These are phyloP conservation scores for Oreochromis tanganicae DNA, from an alignment of 2,113 vertebrate species.

Conservation along the genomic window DNA sequence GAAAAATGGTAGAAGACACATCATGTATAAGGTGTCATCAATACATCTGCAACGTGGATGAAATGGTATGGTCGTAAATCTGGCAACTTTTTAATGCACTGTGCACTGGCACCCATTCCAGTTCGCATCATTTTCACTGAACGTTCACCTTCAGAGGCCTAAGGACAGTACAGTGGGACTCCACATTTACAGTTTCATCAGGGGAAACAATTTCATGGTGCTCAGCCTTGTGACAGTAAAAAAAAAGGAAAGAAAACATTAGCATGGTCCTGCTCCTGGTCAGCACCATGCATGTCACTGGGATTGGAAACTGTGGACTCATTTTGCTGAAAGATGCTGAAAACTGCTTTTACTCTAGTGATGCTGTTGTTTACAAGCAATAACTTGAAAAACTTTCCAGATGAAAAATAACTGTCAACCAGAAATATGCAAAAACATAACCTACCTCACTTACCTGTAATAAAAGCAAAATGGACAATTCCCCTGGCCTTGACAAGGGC, in stretches of 20 bases:
- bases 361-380: background rate
- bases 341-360: background rate
- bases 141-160: background rate
- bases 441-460: background rate
- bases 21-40: background rate
- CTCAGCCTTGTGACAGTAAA: background rate
- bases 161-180: background rate
- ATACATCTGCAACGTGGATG: background rate
- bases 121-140: background rate
- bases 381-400: background rate
- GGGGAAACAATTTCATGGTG: background rate
- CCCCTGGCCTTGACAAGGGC: background rate
- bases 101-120: background rate
- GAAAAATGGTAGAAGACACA: background rate
- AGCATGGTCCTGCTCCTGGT: background rate
- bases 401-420: background rate
- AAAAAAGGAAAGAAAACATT: background rate
- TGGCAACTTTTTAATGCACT: background rate
- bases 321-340: background rate
- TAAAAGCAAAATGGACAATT: background rate
- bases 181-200: background rate
- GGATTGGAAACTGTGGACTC: background rate
- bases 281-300: background rate
- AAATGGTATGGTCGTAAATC: background rate
- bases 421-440: background rate